A percentile compares a stretch with the other conserved stretches of the same genome.
phyloP scores from a whole-genome alignment of 2,113 vertebrate genomes.

The Macquaria ambigua region DNA sequence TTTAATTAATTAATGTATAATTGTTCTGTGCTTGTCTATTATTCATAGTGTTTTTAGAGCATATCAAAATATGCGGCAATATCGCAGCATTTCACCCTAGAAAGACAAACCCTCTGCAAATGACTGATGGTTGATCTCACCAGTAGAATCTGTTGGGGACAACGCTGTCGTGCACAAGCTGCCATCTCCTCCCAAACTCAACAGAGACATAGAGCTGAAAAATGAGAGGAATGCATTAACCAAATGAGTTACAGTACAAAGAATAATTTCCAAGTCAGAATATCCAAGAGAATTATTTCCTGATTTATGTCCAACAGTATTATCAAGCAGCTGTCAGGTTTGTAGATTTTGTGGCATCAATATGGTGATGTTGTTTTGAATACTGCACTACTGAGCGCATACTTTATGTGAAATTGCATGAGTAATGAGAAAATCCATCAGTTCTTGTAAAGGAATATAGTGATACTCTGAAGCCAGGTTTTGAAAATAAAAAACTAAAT shows the following conservation, averaged over 20 bases:
- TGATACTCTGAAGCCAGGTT: not conserved
- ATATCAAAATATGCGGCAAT: conserved; percentile 19
- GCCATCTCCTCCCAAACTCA: conserved; percentile 95
- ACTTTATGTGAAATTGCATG: conserved; percentile 25
- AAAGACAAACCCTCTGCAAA: conserved; percentile 1
- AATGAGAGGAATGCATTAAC: conserved; percentile 54
- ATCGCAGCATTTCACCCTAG: conserved; percentile 5
- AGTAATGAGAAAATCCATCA: conserved; percentile 22
- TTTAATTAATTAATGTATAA: conserved; percentile 24
- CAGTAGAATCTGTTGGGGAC: conserved; percentile 96
- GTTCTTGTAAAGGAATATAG: not conserved
- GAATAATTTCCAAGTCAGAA: conserved; percentile 12
- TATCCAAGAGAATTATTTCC: conserved; percentile 39
- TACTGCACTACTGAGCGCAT: conserved; percentile 5
- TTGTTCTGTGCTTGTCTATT: conserved; percentile 26
- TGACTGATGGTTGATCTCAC: conserved; percentile 83
- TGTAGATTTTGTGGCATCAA: conserved; percentile 30
- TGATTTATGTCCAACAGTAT: conserved; percentile 41
- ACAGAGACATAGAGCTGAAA: conserved; percentile 92
- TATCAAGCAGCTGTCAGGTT: conserved; percentile 54
- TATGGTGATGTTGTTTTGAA: conserved; percentile 27
- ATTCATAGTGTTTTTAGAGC: conserved; percentile 22
- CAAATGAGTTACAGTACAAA: conserved; percentile 43
- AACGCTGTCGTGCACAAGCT: conserved; percentile 91
- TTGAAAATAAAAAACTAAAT: not conserved